Base-by-base conservation (phyloP, 1,140 invertebrate species). In the Drosophila burlai region DNA sequence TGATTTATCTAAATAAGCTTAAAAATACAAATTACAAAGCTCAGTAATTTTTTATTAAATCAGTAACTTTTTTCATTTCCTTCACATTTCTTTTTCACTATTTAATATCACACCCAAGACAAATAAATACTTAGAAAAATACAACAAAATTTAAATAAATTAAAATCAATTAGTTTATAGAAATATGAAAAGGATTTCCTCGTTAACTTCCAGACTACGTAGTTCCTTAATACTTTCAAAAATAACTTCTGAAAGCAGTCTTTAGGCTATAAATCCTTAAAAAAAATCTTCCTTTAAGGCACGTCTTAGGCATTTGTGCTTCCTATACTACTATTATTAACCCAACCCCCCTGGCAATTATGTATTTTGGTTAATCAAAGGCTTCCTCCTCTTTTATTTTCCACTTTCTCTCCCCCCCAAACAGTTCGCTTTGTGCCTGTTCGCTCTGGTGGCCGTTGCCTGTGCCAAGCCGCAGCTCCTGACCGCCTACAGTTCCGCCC, bases 401-500 rank as follows among this genome's bases (percentile, higher is more conserved):
- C 46, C 24, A 29, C 13, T 49, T 49, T 29, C 24, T 16, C 24
- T 26, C 45, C 43, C 15, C n/a, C 49, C 11, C 4, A 29, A 47
- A 10, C 61, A 92, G 91, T 84, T 92, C 81, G 83, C 83, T 71
- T 57, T 92, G 31, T 87, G 84, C 66, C 80, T 91, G 54, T 76
- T 90, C 80, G 91, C 87, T 42, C 26, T 92, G 49, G 72, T 92
- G 52, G 91, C 91, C 46, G 50, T 92, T 64, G 80, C 87, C 55
- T 80, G 78, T 36, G 91, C 87, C 54, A 92, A 92, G 67, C 91
- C 91, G 2, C 85, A 83, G 21, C 76, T 92, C 38, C 55, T 92
- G 50, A 64, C 91, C 63, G 73, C 83, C 57, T 91, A 91, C 73
- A 83, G 65, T 31, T 63, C 84, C 36, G 73, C 81, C 64, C 47